Percentiles rank a stretch among this genome's conserved stretches.
phyloP scores from a whole-genome alignment of 2,113 vertebrate genomes.

The Spea bombifrons region DNA sequence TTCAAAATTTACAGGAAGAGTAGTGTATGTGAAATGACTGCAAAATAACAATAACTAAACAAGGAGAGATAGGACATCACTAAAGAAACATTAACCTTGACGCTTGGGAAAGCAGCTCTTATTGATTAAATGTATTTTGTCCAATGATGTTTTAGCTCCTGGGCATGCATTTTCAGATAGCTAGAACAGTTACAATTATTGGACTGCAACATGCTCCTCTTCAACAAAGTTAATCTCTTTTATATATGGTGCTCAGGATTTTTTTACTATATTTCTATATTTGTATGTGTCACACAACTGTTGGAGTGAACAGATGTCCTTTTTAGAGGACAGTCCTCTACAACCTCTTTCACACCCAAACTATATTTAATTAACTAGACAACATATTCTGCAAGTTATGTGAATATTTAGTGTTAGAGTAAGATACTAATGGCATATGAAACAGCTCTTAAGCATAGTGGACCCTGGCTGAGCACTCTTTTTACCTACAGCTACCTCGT shows the following conservation, averaged over 20 bases:
- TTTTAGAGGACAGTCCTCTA: no score
- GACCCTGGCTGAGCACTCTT: no score
- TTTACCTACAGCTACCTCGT: no score
- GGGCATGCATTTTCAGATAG: slow-evolving; percentile 34
- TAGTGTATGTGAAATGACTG: background rate
- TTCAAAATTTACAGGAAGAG: no score
- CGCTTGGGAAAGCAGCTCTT: slow-evolving; percentile 42
- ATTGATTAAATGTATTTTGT: slow-evolving; percentile 48
- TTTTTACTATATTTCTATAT: background rate
- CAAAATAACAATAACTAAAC: background rate
- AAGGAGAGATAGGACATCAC: slow-evolving; percentile 33
- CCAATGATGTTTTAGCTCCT: slow-evolving; percentile 39
- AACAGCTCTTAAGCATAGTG: no score
- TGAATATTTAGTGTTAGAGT: no score
- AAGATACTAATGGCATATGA: no score
- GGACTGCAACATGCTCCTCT: slow-evolving; percentile 10
- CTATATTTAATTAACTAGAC: no score
- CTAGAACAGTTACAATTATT: slow-evolving; percentile 30
- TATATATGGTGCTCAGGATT: background rate
- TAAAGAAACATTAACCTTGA: slow-evolving; percentile 45
- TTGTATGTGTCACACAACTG: no score
- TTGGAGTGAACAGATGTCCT: no score
- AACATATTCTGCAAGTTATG: no score
- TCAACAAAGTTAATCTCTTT: slow-evolving; percentile 6
- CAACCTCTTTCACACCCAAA: no score